These are phyloP conservation scores for Neuroscelio doddi DNA, from an alignment of 2,888 invertebrate genomes.

Conservation along the genomic window DNA sequence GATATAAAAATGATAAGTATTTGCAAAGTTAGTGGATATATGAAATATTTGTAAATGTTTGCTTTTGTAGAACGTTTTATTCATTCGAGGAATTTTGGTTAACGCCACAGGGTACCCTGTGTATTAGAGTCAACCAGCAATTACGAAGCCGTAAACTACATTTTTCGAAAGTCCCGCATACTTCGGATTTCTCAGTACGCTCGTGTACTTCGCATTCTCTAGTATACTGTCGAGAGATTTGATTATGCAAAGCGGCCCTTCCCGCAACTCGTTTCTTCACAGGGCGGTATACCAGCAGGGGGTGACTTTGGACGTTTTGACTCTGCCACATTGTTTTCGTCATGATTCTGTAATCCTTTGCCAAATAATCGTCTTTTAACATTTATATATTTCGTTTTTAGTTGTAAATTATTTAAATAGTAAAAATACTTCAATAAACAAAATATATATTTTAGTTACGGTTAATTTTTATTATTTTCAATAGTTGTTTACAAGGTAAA, in stretches of 20 bases:
- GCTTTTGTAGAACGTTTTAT: neutral
- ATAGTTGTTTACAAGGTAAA: no score
- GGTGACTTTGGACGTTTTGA: slow-evolving; percentile 22
- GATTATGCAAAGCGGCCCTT: slow-evolving; percentile 63
- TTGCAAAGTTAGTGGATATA: no score
- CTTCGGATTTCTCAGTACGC: slow-evolving; percentile 52
- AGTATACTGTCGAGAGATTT: slow-evolving; percentile 64
- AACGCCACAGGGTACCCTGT: slow-evolving; percentile 1
- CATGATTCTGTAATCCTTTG: neutral
- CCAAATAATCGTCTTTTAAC: neutral
- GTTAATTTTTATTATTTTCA: slow-evolving; percentile 10
- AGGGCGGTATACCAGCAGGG: slow-evolving; percentile 2
- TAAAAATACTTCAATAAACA: no score
- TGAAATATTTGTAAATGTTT: neutral
- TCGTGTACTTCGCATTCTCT: slow-evolving; percentile 56
- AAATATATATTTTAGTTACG: no score
- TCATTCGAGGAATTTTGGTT: slow-evolving; percentile 62
- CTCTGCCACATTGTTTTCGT: slow-evolving; percentile 2
- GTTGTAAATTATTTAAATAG: neutral
- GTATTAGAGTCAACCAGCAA: slow-evolving; percentile 3
- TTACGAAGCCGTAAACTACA: slow-evolving; percentile 51
- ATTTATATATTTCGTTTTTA: no score
- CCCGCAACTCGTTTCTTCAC: slow-evolving; percentile 13
- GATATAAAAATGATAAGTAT: no score
- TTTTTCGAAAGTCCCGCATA: slow-evolving; percentile 64